These are phyloP conservation scores for Diarsia dahlii DNA, from an alignment of 2,888 invertebrate genomes.

Conservation along the genomic window DNA sequence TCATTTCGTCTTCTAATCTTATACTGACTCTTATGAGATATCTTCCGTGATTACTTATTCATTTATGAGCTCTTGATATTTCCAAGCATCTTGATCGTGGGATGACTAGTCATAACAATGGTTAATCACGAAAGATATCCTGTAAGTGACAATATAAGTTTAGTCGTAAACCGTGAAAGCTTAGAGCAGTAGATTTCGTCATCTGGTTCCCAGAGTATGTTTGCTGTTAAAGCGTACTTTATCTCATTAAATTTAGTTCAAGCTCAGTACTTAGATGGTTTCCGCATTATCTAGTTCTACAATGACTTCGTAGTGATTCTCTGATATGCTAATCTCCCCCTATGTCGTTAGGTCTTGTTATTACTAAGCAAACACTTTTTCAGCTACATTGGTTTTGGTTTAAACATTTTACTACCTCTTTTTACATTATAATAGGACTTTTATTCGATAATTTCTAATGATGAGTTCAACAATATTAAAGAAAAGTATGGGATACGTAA, in stretches of 20 bases:
- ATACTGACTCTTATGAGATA: too few species aligned
- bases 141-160: too few species aligned
- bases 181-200: background rate
- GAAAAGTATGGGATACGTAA: background rate
- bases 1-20: background rate
- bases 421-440: background rate
- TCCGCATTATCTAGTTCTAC: conserved; percentile 28
- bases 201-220: background rate
- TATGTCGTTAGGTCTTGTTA: background rate
- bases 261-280: conserved; percentile 29
- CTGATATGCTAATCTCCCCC: background rate
- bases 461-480: background rate
- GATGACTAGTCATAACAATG: too few species aligned
- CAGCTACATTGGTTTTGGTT: background rate
- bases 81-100: too few species aligned
- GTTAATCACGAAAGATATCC: too few species aligned
- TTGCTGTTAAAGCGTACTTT: conserved; percentile 9
- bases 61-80: too few species aligned
- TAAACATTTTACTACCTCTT: background rate
- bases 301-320: conserved; percentile 27
- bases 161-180: too few species aligned
- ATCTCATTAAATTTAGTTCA: conserved; percentile 30
- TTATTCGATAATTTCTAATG: background rate
- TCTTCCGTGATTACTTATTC: too few species aligned
- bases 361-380: background rate